These are phyloP conservation scores for Lepisosteus osseus DNA, from an alignment of 2,113 vertebrate genomes.

Conservation along the genomic window DNA sequence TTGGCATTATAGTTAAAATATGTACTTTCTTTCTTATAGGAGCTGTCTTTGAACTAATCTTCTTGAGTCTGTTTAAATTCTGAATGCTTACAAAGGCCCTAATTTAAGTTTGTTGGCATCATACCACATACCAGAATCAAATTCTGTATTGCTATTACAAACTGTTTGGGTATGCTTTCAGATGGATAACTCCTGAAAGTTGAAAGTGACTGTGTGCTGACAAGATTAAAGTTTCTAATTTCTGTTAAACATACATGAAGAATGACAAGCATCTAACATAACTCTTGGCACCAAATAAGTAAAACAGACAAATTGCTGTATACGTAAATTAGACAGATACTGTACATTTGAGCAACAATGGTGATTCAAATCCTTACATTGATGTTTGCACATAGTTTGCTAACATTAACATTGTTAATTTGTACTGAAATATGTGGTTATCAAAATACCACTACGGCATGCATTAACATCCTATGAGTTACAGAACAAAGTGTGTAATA, in stretches of 20 bases:
- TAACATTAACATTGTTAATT: too few relatives aligned
- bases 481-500: too few relatives aligned
- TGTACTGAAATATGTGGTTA: too few relatives aligned
- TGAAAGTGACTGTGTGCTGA: conserved; percentile 54
- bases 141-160: not conserved
- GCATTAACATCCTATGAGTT: too few relatives aligned
- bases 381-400: too few relatives aligned
- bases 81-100: conserved; percentile 29
- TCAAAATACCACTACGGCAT: too few relatives aligned
- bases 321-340: not conserved
- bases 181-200: conserved; percentile 52
- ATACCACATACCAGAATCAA: conserved; percentile 36
- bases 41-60: conserved; percentile 58
- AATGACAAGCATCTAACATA: conserved; percentile 29
- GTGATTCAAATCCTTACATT: too few relatives aligned
- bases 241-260: conserved; percentile 48
- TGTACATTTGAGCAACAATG: not conserved
- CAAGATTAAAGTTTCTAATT: conserved; percentile 57
- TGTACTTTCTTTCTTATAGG: conserved; percentile 53
- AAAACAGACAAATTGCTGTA: not conserved
- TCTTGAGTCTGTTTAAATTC: conserved; percentile 49
- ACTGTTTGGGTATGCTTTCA: conserved; percentile 23
- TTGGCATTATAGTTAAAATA: conserved; percentile 58
- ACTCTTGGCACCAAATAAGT: conserved; percentile 9
- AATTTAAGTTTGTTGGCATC: conserved; percentile 55